A percentile compares a stretch with the other conserved stretches of the same genome.
Evolutionary conservation across 2,888 invertebrate genomes (phyloP).

Genomic region (Protula sp.): DNA sequence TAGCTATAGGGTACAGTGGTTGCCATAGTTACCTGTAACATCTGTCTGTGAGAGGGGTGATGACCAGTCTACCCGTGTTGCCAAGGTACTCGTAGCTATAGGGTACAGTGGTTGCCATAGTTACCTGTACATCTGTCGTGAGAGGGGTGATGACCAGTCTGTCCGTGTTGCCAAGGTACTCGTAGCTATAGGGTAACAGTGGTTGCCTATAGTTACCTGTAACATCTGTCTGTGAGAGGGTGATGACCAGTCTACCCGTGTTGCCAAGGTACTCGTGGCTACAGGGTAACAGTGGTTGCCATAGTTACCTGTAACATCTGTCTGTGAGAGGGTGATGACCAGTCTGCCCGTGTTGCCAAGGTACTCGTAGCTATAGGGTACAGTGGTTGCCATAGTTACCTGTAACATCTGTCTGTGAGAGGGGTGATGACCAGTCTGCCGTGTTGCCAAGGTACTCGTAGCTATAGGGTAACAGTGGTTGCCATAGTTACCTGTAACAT

Average conservation of each 20-base stretch:
- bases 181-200: too few species aligned
- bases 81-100: constrained; percentile 54
- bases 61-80: constrained; percentile 50
- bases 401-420: constrained; percentile 53
- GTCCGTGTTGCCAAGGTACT: too few species aligned
- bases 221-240: constrained; percentile 54
- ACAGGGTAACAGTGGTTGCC: too few species aligned
- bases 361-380: too few species aligned
- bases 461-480: constrained; percentile 51
- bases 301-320: constrained; percentile 54
- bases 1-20: constrained; percentile 33
- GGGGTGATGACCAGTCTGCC: constrained; percentile 52
- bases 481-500: constrained; percentile 52
- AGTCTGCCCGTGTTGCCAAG: constrained; percentile 85
- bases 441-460: constrained; percentile 54
- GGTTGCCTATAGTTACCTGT: constrained; percentile 31
- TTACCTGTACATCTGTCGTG: constrained; percentile 14
- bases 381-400: too few species aligned
- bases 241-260: constrained; percentile 51
- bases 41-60: constrained; percentile 53
- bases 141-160: not conserved
- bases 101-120: constrained; percentile 52
- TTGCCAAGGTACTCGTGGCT: constrained; percentile 54
- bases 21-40: constrained; percentile 54
- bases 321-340: constrained; percentile 94